Evolutionary conservation across 2,888 invertebrate species (phyloP).

Genomic region (Barypeithes pellucidus): DNA sequence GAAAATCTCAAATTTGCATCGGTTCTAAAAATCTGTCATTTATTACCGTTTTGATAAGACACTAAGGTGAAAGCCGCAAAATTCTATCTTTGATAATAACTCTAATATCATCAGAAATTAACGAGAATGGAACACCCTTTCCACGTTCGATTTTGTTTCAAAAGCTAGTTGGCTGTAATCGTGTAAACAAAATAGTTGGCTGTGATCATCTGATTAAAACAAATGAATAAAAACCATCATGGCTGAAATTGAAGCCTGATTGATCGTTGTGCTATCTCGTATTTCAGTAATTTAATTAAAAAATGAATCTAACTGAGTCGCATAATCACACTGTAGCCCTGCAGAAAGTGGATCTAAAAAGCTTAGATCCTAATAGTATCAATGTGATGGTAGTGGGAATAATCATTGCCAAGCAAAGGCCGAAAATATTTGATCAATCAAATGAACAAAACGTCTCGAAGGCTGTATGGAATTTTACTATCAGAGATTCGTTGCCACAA

Average conservation of each 20-base stretch:
- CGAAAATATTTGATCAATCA: constrained; percentile 71
- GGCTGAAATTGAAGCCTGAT: not conserved
- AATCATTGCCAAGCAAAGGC: constrained; percentile 78
- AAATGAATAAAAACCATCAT: not conserved
- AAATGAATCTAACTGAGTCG: constrained; percentile 31
- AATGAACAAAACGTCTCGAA: constrained; percentile 73
- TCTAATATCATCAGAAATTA: too few species aligned
- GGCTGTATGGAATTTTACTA: constrained; percentile 84
- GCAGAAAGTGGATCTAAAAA: constrained; percentile 62
- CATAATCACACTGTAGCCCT: constrained; percentile 57
- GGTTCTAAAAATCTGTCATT: too few species aligned
- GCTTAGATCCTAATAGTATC: constrained; percentile 62
- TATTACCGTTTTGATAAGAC: too few species aligned
- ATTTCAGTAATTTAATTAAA: constrained; percentile 28
- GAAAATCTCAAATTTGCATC: too few species aligned
- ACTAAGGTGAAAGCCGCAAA: too few species aligned
- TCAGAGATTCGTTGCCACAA: constrained; percentile 82
- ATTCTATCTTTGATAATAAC: too few species aligned
- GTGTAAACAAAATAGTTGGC: not conserved
- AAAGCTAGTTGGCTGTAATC: not conserved
- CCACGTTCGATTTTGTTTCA: too few species aligned
- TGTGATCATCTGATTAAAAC: not conserved
- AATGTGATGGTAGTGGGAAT: constrained; percentile 73
- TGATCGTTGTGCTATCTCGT: not conserved
- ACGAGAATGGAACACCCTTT: too few species aligned